Base-by-base conservation (phyloP, 2,888 invertebrate genomes). In the Allolobophora icterica region DNA sequence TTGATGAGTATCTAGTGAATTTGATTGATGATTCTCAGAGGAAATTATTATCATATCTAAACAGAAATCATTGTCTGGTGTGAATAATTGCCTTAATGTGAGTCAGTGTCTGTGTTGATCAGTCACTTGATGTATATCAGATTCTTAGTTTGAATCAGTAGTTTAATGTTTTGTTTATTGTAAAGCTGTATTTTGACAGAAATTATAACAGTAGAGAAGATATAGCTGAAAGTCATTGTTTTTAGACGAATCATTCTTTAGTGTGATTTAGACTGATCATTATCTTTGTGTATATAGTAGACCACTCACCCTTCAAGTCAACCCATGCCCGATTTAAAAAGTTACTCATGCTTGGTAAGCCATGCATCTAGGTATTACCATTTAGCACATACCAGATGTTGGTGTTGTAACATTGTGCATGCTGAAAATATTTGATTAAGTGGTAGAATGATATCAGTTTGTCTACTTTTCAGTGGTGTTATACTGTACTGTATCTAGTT, bases 341-440 rank as follows among this genome's bases (percentile, higher is more conserved):
- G 71, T 71, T 71, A 87, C 87, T 87, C 38, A 38, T 87, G 87
- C 87, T 87, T 87, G 87, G 87, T 87, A 87, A 87, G 87, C 87
- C 71, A 71, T n/a, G n/a, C 71, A 71, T 71, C 71, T 71, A 13
- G 71, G 71, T 71, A 71, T 71, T 71, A n/a, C 71, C 71, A n/a
- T 71, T 71, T 52, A 1, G 52, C 24, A 52, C 52, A 52, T 52
- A 24, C 52, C 52, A 52, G 71, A 8, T 71, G 71, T 71, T 71
- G 8, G 71, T 71, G 71, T 71, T 71, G 71, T 71, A 71, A 30
- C n/a, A 71, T 71, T 71, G 71, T 71, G 71, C 71, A 71, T 71
- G 71, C n/a, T 5, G 0, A 30, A n/a, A 71, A n/a, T 8, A 71
- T 71, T 30, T 71, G 71, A n/a, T 71, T 1, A 71, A n/a, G 21